Percentiles rank a stretch among this genome's conserved stretches.
Conservation (phyloP, 2,797 vertebrate species). For the Telmatherina bonti region DNA sequence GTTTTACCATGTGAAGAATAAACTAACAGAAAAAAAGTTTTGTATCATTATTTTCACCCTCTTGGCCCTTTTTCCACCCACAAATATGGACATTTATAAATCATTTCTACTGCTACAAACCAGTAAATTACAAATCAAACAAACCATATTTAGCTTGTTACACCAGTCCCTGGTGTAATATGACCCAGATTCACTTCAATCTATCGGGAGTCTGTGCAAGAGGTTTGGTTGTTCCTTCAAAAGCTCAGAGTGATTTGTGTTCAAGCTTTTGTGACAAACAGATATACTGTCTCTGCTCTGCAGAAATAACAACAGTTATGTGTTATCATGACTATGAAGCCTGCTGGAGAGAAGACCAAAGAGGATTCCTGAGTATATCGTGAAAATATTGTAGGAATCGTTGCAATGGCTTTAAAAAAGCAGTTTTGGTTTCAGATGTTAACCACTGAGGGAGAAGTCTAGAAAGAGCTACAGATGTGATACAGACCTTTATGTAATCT, state of each 20-base stretch:
- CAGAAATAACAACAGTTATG: slow-evolving; percentile 2
- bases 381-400: background rate
- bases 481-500: slow-evolving; percentile 59
- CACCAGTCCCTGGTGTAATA: slow-evolving; percentile 59
- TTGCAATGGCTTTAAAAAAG: background rate
- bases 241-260: slow-evolving; percentile 8
- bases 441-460: background rate
- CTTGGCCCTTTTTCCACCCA: slow-evolving; percentile 2
- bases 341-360: background rate
- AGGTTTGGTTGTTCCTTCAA: slow-evolving; percentile 10
- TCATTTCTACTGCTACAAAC: slow-evolving; percentile 19
- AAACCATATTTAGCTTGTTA: slow-evolving; percentile 37
- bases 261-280: slow-evolving; percentile 19
- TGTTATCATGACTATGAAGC: background rate
- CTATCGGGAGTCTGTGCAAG: slow-evolving; percentile 32
- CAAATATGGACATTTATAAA: slow-evolving; percentile 31
- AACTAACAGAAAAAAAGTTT: slow-evolving; percentile 8
- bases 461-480: background rate
- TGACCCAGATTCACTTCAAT: slow-evolving; percentile 69
- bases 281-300: slow-evolving; percentile 1
- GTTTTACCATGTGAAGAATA: slow-evolving; percentile 6
- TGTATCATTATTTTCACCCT: slow-evolving; percentile 12
- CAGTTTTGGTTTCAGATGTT: background rate
- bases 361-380: background rate
- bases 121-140: slow-evolving; percentile 53